Percentiles rank a stretch among this genome's conserved stretches.
phyloP scores from a whole-genome alignment of 1,140 invertebrate genomes.

The Cyrtorhinus lividipennis region DNA sequence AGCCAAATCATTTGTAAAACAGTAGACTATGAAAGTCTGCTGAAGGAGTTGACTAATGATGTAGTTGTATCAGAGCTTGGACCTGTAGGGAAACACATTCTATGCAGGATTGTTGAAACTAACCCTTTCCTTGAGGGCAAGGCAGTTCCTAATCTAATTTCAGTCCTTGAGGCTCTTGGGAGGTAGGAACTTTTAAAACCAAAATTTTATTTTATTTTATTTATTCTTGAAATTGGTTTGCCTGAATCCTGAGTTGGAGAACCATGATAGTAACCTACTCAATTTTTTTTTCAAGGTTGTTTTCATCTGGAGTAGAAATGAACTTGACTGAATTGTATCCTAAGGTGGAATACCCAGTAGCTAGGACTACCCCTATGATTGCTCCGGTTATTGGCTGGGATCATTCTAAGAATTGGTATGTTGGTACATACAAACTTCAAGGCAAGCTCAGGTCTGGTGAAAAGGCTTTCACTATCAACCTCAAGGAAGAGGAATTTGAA shows the following conservation, averaged over 20 bases:
- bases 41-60: not conserved
- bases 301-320: conserved; percentile 23
- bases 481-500: conserved; percentile 51
- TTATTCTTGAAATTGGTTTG: too few species aligned
- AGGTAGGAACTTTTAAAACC: too few species aligned
- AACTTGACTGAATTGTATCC: conserved; percentile 39
- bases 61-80: not conserved
- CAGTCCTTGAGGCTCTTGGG: not conserved
- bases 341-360: conserved; percentile 57
- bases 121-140: not conserved
- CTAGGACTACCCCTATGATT: conserved; percentile 59
- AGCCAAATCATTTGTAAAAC: not conserved
- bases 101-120: not conserved
- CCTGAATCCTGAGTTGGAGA: too few species aligned
- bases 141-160: not conserved
- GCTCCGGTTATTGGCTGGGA: conserved; percentile 75
- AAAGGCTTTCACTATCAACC: conserved; percentile 40
- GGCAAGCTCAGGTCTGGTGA: conserved; percentile 49
- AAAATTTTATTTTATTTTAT: too few species aligned
- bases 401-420: conserved; percentile 60
- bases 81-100: not conserved
- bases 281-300: conserved; percentile 23
- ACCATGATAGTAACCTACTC: too few species aligned
- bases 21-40: not conserved
- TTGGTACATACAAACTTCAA: conserved; percentile 41